Conservation (phyloP, 2,888 invertebrate genomes). For the Rhagophthalmus giganteus region DNA sequence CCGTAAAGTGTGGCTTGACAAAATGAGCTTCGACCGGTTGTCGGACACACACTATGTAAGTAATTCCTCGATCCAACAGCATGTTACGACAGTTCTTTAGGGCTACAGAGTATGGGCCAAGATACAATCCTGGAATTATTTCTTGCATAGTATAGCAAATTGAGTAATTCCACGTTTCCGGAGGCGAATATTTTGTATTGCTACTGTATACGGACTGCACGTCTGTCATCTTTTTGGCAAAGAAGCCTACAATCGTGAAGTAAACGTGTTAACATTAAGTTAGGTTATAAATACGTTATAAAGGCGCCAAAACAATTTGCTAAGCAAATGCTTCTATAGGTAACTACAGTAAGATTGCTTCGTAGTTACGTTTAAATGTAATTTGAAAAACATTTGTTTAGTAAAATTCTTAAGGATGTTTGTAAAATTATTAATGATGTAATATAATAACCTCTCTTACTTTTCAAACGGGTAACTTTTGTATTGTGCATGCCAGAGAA, state of each 20-base stretch:
- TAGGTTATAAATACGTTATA: conserved; percentile 3
- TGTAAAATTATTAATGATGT: neutral
- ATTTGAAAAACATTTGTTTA: neutral
- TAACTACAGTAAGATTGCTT: no score
- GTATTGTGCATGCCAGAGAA: neutral
- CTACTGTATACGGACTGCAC: conserved; percentile 41
- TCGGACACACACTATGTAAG: conserved; percentile 70
- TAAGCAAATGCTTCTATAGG: neutral
- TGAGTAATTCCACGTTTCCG: conserved; percentile 41
- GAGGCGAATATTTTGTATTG: conserved; percentile 37
- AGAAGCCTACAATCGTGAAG: conserved; percentile 18
- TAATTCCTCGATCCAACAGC: conserved; percentile 62
- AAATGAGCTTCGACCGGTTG: conserved; percentile 65
- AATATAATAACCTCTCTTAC: neutral
- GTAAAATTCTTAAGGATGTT: neutral
- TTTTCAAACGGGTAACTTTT: neutral
- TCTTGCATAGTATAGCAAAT: conserved; percentile 60
- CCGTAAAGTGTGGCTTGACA: conserved; percentile 66
- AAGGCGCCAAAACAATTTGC: neutral
- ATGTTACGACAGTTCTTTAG: conserved; percentile 59
- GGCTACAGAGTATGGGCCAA: conserved; percentile 68
- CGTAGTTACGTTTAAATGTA: no score
- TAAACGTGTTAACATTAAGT: neutral
- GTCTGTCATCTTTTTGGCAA: conserved; percentile 35
- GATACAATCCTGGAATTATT: conserved; percentile 66